Evolutionary conservation across 2,888 invertebrate genomes (phyloP), one percentile per base, ranked within the genome.

Genomic region (Heliconius erato): DNA sequence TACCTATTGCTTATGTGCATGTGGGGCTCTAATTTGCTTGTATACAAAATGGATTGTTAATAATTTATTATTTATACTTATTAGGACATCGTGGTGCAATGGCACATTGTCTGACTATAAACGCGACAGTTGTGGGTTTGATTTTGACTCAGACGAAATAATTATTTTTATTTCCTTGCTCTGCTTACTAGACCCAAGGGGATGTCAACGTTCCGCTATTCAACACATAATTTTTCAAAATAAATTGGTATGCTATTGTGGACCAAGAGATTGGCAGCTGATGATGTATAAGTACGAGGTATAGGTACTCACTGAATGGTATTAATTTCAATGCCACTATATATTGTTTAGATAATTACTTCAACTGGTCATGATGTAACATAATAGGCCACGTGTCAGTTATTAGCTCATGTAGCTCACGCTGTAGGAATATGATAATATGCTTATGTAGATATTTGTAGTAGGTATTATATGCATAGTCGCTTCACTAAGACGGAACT

Each of bases 271-370:
- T 76, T 59, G 59, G n/a, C 63, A 40, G 63, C 40, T 76, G 63
- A 74, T 14, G n/a, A 44, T 49, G 67, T 68, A 40, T 11, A 11
- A 40, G 11, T 40, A 49, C 28, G 23, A 49, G 68, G 12, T 26
- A 54, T 78, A 77, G 23, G 12, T 67, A 78, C 26, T 44, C 12
- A 59, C 54, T 23, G 76, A 63, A 63, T 35, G 32, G 68, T 68
- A 44, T 78, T 67, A 67, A 68, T 68, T 74, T 74, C 82, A 82
- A 77, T 82, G 82, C 77, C 79, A 80, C 76, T 63, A 49, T 65
- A 54, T 79, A 77, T 82, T 82, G 80, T 82, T 79, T 80, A 80
- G 82, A 82, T 82, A 82, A 82, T 82, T 82, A 77, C 77, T 80
- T 44, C 76, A 79, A 82, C 79, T 79, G 35, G 44, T 79, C 59